Evolutionary conservation across 2,888 invertebrate species (phyloP).

Genomic region (Lycocerus yunnanus): DNA sequence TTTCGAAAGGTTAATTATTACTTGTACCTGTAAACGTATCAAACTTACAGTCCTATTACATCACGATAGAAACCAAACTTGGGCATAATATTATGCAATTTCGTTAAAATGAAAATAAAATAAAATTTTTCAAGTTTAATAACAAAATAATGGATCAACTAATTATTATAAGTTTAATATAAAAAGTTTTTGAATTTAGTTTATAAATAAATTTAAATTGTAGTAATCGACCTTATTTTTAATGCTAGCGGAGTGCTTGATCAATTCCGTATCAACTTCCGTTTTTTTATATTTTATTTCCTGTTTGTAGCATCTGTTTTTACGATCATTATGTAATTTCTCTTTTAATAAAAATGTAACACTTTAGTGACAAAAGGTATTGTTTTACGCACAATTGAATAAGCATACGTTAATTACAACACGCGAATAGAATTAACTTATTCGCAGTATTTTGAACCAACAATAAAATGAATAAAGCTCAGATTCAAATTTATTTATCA

Average conservation of each 20-base stretch:
- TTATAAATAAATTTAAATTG: not conserved
- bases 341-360: not conserved
- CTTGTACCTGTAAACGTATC: conserved; percentile 11
- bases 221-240: not conserved
- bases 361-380: not conserved
- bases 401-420: not conserved
- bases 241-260: conserved; percentile 7
- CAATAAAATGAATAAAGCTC: not conserved
- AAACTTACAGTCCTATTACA: conserved; percentile 6
- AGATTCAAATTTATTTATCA: not conserved
- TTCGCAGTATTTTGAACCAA: not conserved
- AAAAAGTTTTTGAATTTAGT: not conserved
- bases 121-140: not conserved
- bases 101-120: not conserved
- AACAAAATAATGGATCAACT: not conserved
- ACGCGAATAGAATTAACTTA: not conserved
- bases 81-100: not conserved
- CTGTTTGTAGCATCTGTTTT: conserved; percentile 12
- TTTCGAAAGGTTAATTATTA: conserved; percentile 32
- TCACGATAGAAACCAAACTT: not conserved
- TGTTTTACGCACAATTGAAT: not conserved
- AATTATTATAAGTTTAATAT: not conserved
- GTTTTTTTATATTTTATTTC: conserved; percentile 11
- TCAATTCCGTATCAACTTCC: conserved; percentile 17
- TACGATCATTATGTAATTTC: not conserved